Conservation (phyloP, 2,888 invertebrate genomes). For the Mechanitis messenoides region DNA sequence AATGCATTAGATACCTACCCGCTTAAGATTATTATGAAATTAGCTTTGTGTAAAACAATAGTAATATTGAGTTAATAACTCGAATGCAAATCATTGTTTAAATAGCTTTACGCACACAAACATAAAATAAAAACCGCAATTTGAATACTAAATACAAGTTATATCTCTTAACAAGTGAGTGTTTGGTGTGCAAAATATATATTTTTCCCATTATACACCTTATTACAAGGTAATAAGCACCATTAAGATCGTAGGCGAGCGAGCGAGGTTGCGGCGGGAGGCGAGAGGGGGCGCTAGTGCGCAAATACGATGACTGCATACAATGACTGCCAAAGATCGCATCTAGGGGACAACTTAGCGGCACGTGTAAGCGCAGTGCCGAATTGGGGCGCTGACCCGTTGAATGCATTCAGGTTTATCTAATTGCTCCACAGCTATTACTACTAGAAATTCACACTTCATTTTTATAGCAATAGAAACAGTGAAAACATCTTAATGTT, state of each 20-base stretch:
- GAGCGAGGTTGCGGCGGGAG: conserved; percentile 25
- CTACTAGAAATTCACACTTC: neutral
- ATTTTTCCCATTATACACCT: conserved; percentile 3
- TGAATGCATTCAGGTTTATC: conserved; percentile 32
- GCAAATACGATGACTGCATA: conserved; percentile 69
- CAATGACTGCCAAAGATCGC: conserved; percentile 73
- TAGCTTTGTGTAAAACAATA: neutral
- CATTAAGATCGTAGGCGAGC: conserved; percentile 14
- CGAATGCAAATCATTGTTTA: conserved; percentile 19
- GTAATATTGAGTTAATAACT: conserved; percentile 8
- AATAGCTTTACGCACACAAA: conserved; percentile 20
- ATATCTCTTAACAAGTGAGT: conserved; percentile 44
- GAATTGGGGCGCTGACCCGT: conserved; percentile 40
- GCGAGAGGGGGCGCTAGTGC: conserved; percentile 43
- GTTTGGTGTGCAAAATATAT: conserved; percentile 27
- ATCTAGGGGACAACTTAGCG: conserved; percentile 65
- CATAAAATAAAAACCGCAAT: conserved; percentile 21
- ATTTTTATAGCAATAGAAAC: conserved; percentile 1
- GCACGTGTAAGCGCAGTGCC: conserved; percentile 72
- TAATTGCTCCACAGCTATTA: neutral
- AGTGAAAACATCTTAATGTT: neutral
- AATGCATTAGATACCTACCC: neutral
- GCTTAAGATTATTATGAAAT: neutral
- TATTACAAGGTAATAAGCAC: neutral
- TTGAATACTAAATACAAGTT: conserved; percentile 30